Evolutionary conservation across 1,140 invertebrate species (phyloP).

Genomic region (Drosophila albomicans): DNA sequence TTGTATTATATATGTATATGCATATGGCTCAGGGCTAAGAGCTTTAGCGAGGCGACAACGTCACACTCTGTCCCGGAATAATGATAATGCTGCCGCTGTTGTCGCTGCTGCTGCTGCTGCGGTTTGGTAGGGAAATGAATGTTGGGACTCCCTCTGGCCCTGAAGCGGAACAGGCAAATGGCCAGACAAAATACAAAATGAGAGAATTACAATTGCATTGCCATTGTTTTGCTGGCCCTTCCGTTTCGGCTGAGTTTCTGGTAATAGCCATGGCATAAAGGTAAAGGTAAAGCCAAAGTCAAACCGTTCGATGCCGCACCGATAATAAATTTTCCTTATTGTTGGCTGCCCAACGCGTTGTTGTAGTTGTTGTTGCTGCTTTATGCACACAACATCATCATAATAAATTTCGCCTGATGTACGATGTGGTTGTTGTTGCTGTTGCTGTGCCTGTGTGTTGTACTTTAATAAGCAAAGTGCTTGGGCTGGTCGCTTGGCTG

Average conservation of each 20-base stretch:
- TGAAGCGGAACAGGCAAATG: slow-evolving; percentile 34
- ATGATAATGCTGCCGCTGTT: slow-evolving; percentile 2
- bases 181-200: background rate
- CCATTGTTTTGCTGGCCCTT: slow-evolving; percentile 74
- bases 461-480: slow-evolving; percentile 82
- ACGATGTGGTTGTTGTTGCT: slow-evolving; percentile 45
- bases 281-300: slow-evolving; percentile 54
- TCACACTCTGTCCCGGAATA: background rate
- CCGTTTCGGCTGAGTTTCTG: slow-evolving; percentile 61
- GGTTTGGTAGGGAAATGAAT: slow-evolving; percentile 2
- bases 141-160: slow-evolving; percentile 23
- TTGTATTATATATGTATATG: too few species aligned
- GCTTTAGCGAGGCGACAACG: slow-evolving; percentile 15
- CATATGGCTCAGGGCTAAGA: background rate
- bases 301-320: slow-evolving; percentile 76
- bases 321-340: slow-evolving; percentile 82
- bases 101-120: slow-evolving; percentile 16
- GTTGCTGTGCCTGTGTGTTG: slow-evolving; percentile 39
- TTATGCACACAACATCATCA: slow-evolving; percentile 79
- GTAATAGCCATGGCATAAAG: slow-evolving; percentile 40
- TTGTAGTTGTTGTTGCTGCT: slow-evolving; percentile 48
- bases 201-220: slow-evolving; percentile 67
- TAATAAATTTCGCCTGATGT: slow-evolving; percentile 82
- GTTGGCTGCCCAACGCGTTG: slow-evolving; percentile 61
- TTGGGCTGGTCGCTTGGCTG: slow-evolving; percentile 75